These are phyloP conservation scores for Cyaniris semiargus DNA, from an alignment of 2,888 invertebrate species.

Conservation along the genomic window DNA sequence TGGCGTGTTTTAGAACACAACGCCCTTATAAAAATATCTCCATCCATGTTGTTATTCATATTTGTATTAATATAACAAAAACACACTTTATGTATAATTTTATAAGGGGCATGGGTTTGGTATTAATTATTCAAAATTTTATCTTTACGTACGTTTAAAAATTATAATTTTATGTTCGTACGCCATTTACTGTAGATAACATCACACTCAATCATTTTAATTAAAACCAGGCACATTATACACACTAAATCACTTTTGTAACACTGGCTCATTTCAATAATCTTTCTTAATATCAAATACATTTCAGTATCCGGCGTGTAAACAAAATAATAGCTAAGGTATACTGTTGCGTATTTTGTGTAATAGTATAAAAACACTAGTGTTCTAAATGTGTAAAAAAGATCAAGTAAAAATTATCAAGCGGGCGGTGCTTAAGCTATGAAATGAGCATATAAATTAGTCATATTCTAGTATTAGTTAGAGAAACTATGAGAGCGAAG, in stretches of 20 bases:
- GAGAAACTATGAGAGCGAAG: background rate
- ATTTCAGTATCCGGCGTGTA: background rate
- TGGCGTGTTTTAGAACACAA: background rate
- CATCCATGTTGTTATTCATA: no score
- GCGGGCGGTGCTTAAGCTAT: conserved; percentile 16
- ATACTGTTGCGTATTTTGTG: background rate
- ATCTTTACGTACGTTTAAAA: background rate
- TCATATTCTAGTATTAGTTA: background rate
- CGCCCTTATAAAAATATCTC: background rate
- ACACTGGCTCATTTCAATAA: background rate
- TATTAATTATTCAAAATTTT: background rate
- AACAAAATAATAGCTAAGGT: background rate
- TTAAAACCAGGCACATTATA: background rate
- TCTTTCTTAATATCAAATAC: background rate
- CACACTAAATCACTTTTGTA: background rate
- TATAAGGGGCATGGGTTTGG: no score
- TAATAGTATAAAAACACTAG: conserved; percentile 10
- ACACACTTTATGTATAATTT: no score
- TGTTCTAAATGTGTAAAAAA: conserved; percentile 1
- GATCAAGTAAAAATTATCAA: conserved; percentile 6
- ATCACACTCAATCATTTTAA: background rate
- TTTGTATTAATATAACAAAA: no score
- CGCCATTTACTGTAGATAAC: background rate
- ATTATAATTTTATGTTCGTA: background rate
- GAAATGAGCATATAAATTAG: background rate